phyloP scores from a whole-genome alignment of 1,140 invertebrate genomes.

The Aethina tumida region DNA sequence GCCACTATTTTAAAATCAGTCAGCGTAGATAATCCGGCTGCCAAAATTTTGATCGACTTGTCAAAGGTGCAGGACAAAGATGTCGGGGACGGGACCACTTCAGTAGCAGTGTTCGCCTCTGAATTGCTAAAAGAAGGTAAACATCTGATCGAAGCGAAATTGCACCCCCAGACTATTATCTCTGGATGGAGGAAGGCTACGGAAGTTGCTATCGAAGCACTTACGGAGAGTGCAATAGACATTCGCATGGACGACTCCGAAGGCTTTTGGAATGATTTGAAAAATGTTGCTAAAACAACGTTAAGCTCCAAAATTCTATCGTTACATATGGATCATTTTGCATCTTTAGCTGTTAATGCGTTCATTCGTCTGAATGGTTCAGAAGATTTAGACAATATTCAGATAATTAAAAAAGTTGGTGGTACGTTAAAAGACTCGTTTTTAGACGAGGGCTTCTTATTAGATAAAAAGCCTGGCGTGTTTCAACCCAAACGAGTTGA shows the following conservation, averaged over 20 bases:
- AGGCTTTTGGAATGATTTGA: slow-evolving; percentile 77
- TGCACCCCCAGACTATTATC: slow-evolving; percentile 98
- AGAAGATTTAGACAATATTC: slow-evolving; percentile 82
- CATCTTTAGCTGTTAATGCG: slow-evolving; percentile 91
- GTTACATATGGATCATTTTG: slow-evolving; percentile 95
- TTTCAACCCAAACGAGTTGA: slow-evolving; percentile 84
- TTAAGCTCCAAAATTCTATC: slow-evolving; percentile 97
- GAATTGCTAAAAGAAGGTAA: slow-evolving; percentile 95
- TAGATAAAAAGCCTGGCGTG: slow-evolving; percentile 92
- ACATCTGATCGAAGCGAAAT: slow-evolving; percentile 83
- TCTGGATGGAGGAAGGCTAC: slow-evolving; percentile 86
- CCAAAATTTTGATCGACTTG: slow-evolving; percentile 97
- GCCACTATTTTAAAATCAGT: slow-evolving; percentile 96
- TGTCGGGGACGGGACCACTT: slow-evolving; percentile 99
- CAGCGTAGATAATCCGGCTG: slow-evolving; percentile 97
- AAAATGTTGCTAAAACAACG: slow-evolving; percentile 97
- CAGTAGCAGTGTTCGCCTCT: slow-evolving; percentile 94
- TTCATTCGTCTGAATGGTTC: slow-evolving; percentile 91
- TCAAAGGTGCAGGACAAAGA: slow-evolving; percentile 98
- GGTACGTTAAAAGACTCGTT: slow-evolving; percentile 90
- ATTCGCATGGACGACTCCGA: slow-evolving; percentile 67
- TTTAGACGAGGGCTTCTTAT: slow-evolving; percentile 94
- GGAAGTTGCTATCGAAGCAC: slow-evolving; percentile 70
- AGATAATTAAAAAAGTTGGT: slow-evolving; percentile 95
- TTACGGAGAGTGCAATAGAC: slow-evolving; percentile 67